Conservation (phyloP, 2,113 vertebrate genomes). For the Diglossa brunneiventris region DNA sequence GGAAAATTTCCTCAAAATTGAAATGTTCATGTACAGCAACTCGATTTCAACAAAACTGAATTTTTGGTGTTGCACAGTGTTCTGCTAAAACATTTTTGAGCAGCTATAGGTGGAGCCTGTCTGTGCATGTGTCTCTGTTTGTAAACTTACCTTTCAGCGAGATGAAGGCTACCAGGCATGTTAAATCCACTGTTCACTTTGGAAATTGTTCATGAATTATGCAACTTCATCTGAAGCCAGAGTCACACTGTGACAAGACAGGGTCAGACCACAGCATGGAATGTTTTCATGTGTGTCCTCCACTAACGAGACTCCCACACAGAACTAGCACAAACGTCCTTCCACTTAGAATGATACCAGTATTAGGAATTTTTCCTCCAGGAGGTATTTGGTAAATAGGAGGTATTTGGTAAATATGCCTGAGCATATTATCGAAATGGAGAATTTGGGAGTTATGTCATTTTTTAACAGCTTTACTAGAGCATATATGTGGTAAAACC, state of each 20-base stretch:
- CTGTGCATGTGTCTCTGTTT: accelerated
- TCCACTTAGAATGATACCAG: not conserved
- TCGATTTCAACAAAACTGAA: not conserved
- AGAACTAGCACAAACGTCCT: not conserved
- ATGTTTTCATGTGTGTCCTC: constrained; percentile 21
- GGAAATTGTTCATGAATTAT: not conserved
- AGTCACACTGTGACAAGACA: not conserved
- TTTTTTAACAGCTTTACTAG: not conserved
- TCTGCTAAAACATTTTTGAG: not conserved
- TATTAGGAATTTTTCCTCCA: not conserved
- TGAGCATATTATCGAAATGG: not conserved
- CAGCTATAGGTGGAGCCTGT: not conserved
- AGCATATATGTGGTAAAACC: not conserved
- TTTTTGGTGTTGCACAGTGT: not conserved
- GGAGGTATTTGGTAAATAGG: not conserved
- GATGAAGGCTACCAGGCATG: not conserved
- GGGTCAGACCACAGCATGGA: not conserved
- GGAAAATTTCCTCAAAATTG: not conserved
- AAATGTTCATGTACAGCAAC: not conserved
- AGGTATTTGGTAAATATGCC: not conserved
- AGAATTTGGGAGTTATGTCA: not conserved
- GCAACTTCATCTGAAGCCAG: not conserved
- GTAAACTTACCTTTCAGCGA: not conserved
- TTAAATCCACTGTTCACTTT: not conserved
- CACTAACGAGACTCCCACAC: not conserved